Conservation (phyloP, 1,140 invertebrate species). For the Cyrtorhinus lividipennis region DNA sequence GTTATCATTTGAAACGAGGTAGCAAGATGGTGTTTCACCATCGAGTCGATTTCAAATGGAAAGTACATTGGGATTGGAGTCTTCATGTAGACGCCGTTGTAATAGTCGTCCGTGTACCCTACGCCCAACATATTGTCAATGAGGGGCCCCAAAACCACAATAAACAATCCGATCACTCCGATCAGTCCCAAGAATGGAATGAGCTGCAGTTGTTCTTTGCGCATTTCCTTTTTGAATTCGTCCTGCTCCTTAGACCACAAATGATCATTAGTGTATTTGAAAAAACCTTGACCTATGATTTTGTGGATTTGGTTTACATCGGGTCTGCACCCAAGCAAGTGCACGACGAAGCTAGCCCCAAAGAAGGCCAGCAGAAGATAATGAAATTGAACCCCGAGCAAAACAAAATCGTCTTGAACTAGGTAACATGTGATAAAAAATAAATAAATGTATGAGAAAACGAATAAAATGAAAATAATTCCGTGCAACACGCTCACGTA, state of each 20-base stretch:
- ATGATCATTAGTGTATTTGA: background rate
- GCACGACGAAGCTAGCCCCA: background rate
- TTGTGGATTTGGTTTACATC: background rate
- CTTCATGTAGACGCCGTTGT: constrained; percentile 1
- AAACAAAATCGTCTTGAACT: background rate
- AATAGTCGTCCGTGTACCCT: background rate
- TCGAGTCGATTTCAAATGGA: background rate
- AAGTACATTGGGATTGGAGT: background rate
- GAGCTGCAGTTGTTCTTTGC: background rate
- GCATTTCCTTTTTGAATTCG: background rate
- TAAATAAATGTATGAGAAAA: background rate
- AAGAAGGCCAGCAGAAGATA: background rate
- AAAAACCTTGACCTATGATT: background rate
- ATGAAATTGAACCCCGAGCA: background rate
- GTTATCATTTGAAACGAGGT: background rate
- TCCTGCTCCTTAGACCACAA: background rate
- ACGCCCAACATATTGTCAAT: background rate
- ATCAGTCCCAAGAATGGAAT: background rate
- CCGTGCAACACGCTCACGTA: background rate
- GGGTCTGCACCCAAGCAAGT: background rate
- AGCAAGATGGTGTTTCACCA: background rate
- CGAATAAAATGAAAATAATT: background rate
- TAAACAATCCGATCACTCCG: background rate
- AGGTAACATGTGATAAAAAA: background rate
- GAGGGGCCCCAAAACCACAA: background rate